These are phyloP conservation scores for Acanthosoma haemorrhoidale DNA, from an alignment of 2,888 invertebrate species.

Conservation along the genomic window DNA sequence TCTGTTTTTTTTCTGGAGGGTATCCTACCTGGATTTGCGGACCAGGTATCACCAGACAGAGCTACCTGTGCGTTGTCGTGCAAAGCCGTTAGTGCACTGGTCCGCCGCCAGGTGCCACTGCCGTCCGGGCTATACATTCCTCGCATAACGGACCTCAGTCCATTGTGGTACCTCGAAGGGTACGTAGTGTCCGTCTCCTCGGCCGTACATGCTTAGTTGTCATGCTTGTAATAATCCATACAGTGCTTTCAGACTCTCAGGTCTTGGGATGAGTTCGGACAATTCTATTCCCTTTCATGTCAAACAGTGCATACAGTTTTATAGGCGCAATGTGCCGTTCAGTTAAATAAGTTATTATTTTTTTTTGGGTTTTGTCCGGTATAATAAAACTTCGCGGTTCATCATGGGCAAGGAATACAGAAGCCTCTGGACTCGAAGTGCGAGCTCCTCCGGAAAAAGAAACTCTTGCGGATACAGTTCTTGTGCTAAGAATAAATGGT, in stretches of 20 bases:
- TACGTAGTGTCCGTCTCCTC: conserved; percentile 5
- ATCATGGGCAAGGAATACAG: not conserved
- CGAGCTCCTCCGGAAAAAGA: not conserved
- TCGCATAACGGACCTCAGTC: conserved; percentile 27
- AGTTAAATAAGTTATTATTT: not conserved
- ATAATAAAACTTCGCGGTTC: not conserved
- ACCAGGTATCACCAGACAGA: too few relatives aligned
- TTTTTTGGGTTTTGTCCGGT: too few relatives aligned
- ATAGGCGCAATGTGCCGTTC: not conserved
- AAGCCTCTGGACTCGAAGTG: not conserved
- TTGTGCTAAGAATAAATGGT: not conserved
- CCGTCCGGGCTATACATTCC: not conserved
- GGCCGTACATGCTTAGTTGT: not conserved
- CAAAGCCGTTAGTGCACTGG: not conserved
- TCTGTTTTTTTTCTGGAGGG: too few relatives aligned
- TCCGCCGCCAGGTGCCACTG: not conserved
- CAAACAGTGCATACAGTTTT: not conserved
- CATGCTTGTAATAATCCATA: not conserved
- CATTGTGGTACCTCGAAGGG: conserved; percentile 13
- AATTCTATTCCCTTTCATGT: too few relatives aligned
- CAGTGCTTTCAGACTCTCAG: not conserved
- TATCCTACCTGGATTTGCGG: too few relatives aligned
- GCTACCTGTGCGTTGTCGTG: not conserved
- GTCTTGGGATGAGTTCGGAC: not conserved
- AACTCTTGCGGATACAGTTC: not conserved